Evolutionary conservation across 2,113 vertebrate species (phyloP).

Genomic region (Athene noctua): DNA sequence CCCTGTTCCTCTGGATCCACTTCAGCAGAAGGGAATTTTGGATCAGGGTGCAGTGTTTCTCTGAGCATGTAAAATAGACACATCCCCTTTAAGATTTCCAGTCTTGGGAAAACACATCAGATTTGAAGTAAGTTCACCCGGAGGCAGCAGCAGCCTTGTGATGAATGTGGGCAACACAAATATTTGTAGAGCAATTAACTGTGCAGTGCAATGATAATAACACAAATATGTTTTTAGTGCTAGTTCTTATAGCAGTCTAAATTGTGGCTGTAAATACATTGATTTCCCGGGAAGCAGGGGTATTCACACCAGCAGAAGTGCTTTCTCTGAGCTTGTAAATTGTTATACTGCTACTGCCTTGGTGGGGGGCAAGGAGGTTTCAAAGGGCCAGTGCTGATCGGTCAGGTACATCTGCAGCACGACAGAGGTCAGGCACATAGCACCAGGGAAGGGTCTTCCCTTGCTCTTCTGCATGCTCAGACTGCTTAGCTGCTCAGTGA

Average conservation of each 20-base stretch:
- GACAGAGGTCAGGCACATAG: not conserved
- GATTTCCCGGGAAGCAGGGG: not conserved
- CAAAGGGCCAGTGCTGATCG: not conserved
- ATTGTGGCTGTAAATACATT: not conserved
- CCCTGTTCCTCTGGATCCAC: not conserved
- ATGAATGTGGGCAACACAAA: not conserved
- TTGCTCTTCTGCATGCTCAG: not conserved
- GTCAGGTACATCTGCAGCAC: not conserved
- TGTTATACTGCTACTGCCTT: not conserved
- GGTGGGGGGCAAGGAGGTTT: not conserved
- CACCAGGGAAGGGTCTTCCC: not conserved
- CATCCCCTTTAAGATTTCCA: not conserved
- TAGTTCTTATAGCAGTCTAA: not conserved
- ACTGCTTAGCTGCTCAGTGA: not conserved
- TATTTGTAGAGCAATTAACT: constrained; percentile 45
- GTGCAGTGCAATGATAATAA: not conserved
- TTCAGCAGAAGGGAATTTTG: not conserved
- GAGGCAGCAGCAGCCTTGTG: not conserved
- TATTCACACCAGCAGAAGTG: not conserved
- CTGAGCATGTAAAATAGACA: not conserved
- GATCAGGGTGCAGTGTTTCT: not conserved
- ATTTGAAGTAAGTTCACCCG: not conserved
- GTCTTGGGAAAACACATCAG: not conserved
- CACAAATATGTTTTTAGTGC: not conserved
- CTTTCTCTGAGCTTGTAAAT: not conserved